Base-by-base conservation (phyloP, 2,797 vertebrate genomes). In the Spizella passerina region DNA sequence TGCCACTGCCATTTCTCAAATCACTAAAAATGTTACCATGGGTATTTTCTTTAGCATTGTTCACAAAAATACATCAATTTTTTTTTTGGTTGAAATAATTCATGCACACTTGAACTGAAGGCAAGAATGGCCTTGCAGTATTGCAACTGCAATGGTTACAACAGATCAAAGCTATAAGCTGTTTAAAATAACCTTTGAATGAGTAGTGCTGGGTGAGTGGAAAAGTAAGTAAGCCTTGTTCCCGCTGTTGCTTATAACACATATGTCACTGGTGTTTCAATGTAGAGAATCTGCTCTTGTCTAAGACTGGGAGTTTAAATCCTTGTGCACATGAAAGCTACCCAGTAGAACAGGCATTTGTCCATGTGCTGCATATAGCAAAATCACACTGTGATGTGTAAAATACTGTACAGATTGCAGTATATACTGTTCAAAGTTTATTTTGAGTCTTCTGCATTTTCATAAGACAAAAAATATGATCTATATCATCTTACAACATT, bases 401-500 rank as follows among this genome's bases (percentile, higher is more conserved):
- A 94, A 95, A 96, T 93, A 96, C 71, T 93, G 95, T 96, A 95
- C 93, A 95, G 95, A 96, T 96, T 96, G 95, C 90, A 95, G 83
- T 56, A 93, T 95, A 96, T 95, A 95, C 93, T 95, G 92, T 93
- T 94, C 49, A 30, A 90, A 88, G 96, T 95, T 96, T 96, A 96
- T 96, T 96, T 96, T 95, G 92, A 95, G 94, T 95, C 94, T 96
- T 92, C 92, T 96, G 93, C 96, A 96, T 95, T 96, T 96, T 96
- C 95, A 96, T 95, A 96, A 96, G 95, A 95, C 64, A 96, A 95
- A 96, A 96, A 96, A 95, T 94, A 94, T 95, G 94, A 96, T 96
- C 94, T 95, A 96, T 96, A 96, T 96, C 94, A 96, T 96, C 92
- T 96, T 96, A 96, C 96, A 96, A 96, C 92, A 96, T 96, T 96